phyloP scores from a whole-genome alignment of 30 jellyfish, hydroid and myxozoan genomes.

The Aurelia sp. region DNA sequence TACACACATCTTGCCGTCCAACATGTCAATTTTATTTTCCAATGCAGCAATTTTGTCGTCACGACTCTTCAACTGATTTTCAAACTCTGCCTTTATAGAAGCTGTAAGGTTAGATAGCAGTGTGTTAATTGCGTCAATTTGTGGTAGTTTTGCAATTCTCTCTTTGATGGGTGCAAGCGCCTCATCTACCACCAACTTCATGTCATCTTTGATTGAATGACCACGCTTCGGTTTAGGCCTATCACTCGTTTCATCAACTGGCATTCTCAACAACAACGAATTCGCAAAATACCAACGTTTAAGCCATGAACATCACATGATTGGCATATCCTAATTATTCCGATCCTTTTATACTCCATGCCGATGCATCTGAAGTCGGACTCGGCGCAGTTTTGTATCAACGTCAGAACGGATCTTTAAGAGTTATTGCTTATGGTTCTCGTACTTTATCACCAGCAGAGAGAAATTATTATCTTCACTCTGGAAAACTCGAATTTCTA shows the following conservation, averaged over 20 bases:
- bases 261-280: neutral
- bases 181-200: constrained; percentile 9
- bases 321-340: no score
- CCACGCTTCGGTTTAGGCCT: constrained; percentile 14
- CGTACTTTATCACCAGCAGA: no score
- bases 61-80: neutral
- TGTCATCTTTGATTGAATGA: neutral
- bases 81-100: constrained; percentile 12
- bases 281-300: neutral
- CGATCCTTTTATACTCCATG: no score
- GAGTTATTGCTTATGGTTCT: no score
- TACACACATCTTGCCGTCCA: constrained; percentile 12
- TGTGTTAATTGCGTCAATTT: constrained; percentile 1
- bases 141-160: neutral
- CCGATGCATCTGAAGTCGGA: no score
- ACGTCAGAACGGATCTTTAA: no score
- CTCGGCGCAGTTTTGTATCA: no score
- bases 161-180: constrained; percentile 2
- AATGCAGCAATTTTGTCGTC: constrained; percentile 9
- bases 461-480: no score
- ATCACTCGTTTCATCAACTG: constrained; percentile 1
- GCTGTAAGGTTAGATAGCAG: constrained; percentile 10
- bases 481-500: no score
- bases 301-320: constrained; percentile 15
- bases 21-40: constrained; percentile 1